Evolutionary conservation across 2,888 invertebrate species (phyloP).

Genomic region (Vesta saturnalis): DNA sequence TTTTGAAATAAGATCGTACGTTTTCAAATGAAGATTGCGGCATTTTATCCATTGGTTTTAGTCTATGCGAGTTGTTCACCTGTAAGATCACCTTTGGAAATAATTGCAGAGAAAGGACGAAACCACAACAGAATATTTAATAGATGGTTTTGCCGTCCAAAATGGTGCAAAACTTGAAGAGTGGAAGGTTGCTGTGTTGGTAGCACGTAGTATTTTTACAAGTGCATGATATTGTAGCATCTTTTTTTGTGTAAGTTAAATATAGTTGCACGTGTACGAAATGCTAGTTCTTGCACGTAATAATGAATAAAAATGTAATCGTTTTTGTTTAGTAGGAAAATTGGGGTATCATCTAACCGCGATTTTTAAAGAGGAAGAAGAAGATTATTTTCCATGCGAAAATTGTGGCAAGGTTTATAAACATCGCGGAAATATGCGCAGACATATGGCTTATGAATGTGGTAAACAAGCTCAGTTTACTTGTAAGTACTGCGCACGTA

Average conservation of each 20-base stretch:
- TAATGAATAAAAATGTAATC: neutral
- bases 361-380: constrained; percentile 4
- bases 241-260: neutral
- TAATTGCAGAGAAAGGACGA: too few species aligned
- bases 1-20: too few species aligned
- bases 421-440: constrained; percentile 17
- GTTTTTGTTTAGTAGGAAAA: neutral
- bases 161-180: neutral
- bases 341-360: neutral
- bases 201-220: neutral
- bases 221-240: neutral
- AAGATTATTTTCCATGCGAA: constrained; percentile 9
- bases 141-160: too few species aligned
- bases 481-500: constrained; percentile 31
- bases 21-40: too few species aligned
- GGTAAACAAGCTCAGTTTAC: constrained; percentile 56
- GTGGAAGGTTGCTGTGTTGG: neutral
- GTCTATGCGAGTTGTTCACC: too few species aligned
- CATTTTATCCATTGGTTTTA: too few species aligned
- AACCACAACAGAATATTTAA: too few species aligned
- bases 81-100: too few species aligned
- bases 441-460: constrained; percentile 69
- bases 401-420: constrained; percentile 20
- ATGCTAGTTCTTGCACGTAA: neutral
- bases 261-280: neutral